A percentile compares a stretch with the other conserved stretches of the same genome.
These are phyloP conservation scores for Drosophila sproati DNA, from an alignment of 1,140 invertebrate species.

Conservation along the genomic window DNA sequence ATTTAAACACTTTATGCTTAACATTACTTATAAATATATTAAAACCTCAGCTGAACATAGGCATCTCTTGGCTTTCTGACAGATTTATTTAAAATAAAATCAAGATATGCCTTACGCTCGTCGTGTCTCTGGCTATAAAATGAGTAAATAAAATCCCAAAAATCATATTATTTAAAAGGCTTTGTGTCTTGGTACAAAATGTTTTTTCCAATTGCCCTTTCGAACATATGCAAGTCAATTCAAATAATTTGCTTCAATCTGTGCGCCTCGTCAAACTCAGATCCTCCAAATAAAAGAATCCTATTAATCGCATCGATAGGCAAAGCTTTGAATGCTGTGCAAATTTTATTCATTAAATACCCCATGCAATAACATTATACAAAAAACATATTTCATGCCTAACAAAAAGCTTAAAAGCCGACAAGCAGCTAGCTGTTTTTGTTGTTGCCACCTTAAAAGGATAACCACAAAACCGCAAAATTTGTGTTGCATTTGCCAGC, in stretches of 20 bases:
- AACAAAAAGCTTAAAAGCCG: conserved; percentile 57
- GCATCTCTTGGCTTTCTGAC: no score
- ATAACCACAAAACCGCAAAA: conserved; percentile 69
- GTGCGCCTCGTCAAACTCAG: no score
- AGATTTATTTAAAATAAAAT: no score
- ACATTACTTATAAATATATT: no score
- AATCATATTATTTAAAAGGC: no score
- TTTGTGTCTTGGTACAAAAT: background rate
- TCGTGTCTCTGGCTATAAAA: no score
- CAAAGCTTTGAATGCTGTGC: conserved; percentile 27
- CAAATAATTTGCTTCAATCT: background rate
- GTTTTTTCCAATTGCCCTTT: background rate
- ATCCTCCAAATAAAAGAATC: conserved; percentile 7
- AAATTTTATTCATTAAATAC: conserved; percentile 64
- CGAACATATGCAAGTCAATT: background rate
- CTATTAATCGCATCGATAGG: conserved; percentile 25
- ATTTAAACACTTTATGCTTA: no score
- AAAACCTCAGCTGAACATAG: no score
- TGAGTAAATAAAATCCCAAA: no score
- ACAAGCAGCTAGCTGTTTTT: conserved; percentile 20
- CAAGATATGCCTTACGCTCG: no score
- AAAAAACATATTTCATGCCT: conserved; percentile 63
- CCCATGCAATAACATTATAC: conserved; percentile 49
- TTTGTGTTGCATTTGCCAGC: conserved; percentile 70
- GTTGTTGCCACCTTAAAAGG: conserved; percentile 55